Evolutionary conservation across 2,888 invertebrate genomes (phyloP).

Genomic region (Conops quadrifasciatus): DNA sequence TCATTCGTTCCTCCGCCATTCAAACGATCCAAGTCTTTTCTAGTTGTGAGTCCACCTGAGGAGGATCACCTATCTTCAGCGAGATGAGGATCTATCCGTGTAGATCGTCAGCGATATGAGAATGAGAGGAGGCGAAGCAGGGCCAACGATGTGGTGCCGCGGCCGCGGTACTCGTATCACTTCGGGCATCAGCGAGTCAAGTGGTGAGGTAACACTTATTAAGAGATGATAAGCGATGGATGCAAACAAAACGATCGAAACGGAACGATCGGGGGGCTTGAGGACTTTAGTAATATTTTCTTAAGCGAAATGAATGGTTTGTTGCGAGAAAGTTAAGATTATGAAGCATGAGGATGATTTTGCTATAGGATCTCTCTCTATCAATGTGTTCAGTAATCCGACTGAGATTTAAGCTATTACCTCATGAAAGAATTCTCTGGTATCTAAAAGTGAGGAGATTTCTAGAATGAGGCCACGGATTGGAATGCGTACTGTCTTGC

Average conservation of each 20-base stretch:
- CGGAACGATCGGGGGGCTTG: background rate
- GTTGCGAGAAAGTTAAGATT: background rate
- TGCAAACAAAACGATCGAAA: background rate
- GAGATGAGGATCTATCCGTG: background rate
- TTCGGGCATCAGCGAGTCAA: background rate
- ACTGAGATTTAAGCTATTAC: too few relatives aligned
- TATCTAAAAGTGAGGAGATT: too few relatives aligned
- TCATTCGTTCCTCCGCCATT: too few relatives aligned
- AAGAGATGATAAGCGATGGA: constrained; percentile 13
- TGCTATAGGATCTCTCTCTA: too few relatives aligned
- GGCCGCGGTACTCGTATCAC: too few relatives aligned
- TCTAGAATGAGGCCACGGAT: too few relatives aligned
- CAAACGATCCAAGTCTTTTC: too few relatives aligned
- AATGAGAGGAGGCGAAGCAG: constrained; percentile 5
- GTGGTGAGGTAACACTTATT: constrained; percentile 19
- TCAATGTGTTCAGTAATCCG: too few relatives aligned
- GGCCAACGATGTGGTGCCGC: background rate
- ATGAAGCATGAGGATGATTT: too few relatives aligned
- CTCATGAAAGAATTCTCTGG: too few relatives aligned
- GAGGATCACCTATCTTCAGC: background rate
- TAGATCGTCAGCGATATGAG: constrained; percentile 24
- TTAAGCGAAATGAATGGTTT: background rate
- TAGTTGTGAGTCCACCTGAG: background rate
- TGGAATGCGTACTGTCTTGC: too few relatives aligned
- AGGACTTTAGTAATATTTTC: background rate